Base-by-base conservation (phyloP, 2,888 invertebrate genomes). In the Parochlus steinenii region DNA sequence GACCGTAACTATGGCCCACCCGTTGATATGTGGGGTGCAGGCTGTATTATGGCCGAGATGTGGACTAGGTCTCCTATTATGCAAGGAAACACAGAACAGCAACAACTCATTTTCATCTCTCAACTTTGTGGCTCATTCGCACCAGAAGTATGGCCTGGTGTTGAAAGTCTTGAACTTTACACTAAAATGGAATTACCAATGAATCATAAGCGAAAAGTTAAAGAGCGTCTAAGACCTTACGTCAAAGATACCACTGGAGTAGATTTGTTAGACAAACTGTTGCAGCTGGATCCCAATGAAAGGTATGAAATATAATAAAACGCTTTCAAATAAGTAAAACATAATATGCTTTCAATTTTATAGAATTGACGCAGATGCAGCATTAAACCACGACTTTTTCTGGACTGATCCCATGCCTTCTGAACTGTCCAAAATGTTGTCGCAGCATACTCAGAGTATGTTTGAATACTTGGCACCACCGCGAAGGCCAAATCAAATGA, bases 11-110 rank as follows among this genome's bases (percentile, higher is more conserved):
- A 98, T 51, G 92, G 92, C 0, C 89, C 95, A 2, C 85, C 93
- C 0, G 92, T 98, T 10, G 98, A 99, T 63, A 71, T 97, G 63
- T 86, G 86, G 86, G 86, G 86, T 1, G 95, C 92, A 1, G 98
- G 98, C 1, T 99, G 98, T 53, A 98, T 98, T 42, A 97, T 98
- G 97, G 97, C 97, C 0, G 98, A 98, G 63, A 89, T 98, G 89
- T 98, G 97, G 97, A 97, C 93, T 0, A 64, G 81, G 12, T 80
- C 80, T 4, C 97, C 89, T 0, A 87, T 89, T 40, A 87, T 89
- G 86, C 86, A 86, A 58, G 98, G 98, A 12, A 86, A 82, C 32
- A 90, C 93, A 0, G 98, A 98, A 48, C 93, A 93, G 49, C 86
- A 90, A 52, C 98, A 99, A 52, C 58, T 99, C 7, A 83, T 82